Percentiles rank a stretch among this genome's conserved stretches.
These are phyloP conservation scores for Brevimyrus niger DNA, from an alignment of 2,113 vertebrate genomes.

Conservation along the genomic window DNA sequence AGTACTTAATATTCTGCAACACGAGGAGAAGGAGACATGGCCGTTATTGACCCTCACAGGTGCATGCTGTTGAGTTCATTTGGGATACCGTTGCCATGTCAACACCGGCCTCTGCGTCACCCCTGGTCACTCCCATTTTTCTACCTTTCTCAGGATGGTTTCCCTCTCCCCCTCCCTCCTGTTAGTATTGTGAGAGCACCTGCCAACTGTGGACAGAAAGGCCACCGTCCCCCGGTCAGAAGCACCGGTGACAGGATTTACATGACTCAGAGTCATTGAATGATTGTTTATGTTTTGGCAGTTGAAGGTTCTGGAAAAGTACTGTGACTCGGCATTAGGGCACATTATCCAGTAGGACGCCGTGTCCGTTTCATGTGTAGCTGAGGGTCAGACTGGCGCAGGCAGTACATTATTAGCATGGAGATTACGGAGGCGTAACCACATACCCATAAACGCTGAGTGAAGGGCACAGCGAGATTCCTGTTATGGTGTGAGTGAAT, in stretches of 20 bases:
- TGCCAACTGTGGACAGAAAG: neutral
- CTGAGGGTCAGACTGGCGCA: neutral
- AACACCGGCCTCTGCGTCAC: neutral
- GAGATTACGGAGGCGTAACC: neutral
- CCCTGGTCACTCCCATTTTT: neutral
- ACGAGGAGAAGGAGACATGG: neutral
- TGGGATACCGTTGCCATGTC: neutral
- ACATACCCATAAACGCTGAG: neutral
- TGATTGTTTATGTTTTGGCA: conserved; percentile 1
- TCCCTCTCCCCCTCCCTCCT: neutral
- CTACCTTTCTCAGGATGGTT: neutral
- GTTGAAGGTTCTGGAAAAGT: conserved; percentile 4
- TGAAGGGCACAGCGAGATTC: neutral
- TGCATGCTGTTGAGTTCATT: neutral
- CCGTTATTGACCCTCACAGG: neutral
- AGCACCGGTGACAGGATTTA: neutral
- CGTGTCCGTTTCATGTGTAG: neutral
- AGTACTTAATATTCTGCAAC: neutral
- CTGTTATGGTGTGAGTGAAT: neutral
- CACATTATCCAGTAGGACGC: neutral
- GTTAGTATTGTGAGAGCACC: neutral
- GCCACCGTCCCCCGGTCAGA: neutral
- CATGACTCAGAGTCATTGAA: neutral
- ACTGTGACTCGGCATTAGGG: neutral
- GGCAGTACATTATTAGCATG: neutral